Evolutionary conservation across 2,888 invertebrate genomes (phyloP), one percentile per base, ranked within the genome.

Genomic region (Beris chalybata): DNA sequence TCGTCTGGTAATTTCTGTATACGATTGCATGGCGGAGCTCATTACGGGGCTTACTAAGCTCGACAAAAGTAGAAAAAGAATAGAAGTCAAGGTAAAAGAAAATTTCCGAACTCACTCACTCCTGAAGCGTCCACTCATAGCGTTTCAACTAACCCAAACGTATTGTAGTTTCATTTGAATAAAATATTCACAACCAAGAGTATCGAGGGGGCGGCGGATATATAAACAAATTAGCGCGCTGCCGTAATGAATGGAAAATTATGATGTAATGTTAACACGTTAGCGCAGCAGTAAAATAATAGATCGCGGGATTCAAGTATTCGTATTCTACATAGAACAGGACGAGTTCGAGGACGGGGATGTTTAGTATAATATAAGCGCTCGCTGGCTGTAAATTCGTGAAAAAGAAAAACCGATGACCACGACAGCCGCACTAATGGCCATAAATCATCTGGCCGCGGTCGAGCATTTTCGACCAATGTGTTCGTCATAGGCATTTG

Each of bases 201-300:
- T 61, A 38, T 38, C 3, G 32, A 12, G 43, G 52, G 52, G 54
- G 15, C n/a, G 65, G 56, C 56, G 48, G 50, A 48, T 50, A 56
- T 65, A 65, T 65, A 65, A 65, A 65, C 57, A 65, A 65, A 65
- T 65, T 65, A 65, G 58, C 58, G 58, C 29, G 66, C 55, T 66
- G 65, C 63, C 65, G 61, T 65, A 69, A 67, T 67, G 65, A 70
- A 67, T 67, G 66, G 67, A 67, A 64, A 70, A 67, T 66, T 70
- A 68, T 69, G 67, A 69, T 67, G 65, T 70, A 67, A 70, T 68
- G 66, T 70, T 70, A 67, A 67, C 69, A 70, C 66, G 66, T 67
- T 68, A 70, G 61, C 69, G 64, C 67, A 69, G 58, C 65, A 53
- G 65, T 69, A 67, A 69, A 67, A 67, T 56, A 65, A 59, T 66